phyloP scores from a whole-genome alignment of 2,888 invertebrate species.

The Crematogaster levior region DNA sequence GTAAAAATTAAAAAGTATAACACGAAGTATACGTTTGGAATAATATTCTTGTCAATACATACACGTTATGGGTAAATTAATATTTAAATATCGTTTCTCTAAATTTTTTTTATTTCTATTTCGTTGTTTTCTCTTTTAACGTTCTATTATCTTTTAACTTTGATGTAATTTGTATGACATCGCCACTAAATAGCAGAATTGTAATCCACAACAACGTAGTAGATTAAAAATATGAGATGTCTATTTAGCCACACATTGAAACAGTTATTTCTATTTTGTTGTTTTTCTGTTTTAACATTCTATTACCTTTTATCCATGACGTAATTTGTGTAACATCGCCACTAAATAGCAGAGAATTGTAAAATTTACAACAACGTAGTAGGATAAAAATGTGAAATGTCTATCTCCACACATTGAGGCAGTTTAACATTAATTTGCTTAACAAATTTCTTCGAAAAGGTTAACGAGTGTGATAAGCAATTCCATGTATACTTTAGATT shows the following conservation, averaged over 20 bases:
- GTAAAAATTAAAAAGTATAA: background rate
- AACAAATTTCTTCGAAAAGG: slow-evolving; percentile 4
- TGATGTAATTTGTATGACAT: background rate
- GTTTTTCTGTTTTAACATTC: background rate
- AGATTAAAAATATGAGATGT: background rate
- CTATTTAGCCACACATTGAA: background rate
- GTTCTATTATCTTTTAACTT: background rate
- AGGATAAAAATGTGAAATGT: background rate
- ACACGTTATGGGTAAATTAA: background rate
- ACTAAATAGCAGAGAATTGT: background rate
- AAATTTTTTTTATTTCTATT: background rate
- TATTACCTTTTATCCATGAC: background rate
- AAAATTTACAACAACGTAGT: background rate
- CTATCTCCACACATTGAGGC: background rate
- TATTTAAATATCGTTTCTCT: background rate
- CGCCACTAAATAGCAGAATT: background rate
- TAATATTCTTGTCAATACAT: background rate
- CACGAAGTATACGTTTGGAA: background rate
- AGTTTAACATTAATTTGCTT: slow-evolving; percentile 16
- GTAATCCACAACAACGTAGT: background rate
- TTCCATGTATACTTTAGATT: slow-evolving; percentile 18
- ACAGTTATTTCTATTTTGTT: background rate
- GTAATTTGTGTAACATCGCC: background rate
- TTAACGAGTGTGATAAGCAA: background rate
- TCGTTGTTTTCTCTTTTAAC: background rate